Evolutionary conservation across 2,113 vertebrate species (phyloP), one percentile per base, ranked within the genome.

Genomic region (Porphyrio hochstetteri): DNA sequence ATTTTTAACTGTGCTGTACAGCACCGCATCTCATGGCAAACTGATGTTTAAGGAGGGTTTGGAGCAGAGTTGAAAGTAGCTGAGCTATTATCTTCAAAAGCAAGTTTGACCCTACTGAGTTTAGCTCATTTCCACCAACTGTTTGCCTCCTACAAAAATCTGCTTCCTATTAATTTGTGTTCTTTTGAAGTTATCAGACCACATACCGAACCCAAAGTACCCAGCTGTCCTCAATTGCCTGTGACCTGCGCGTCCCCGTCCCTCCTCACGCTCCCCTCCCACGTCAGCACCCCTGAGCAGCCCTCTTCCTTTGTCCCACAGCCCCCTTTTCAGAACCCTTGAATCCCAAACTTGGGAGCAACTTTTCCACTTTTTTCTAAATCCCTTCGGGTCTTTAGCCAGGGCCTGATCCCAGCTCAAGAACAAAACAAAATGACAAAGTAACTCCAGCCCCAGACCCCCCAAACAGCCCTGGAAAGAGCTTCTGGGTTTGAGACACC

Each of bases 71-170:
- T 71, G 82, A 56, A 18, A 48, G 27, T 0, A 24, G 46, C 82
- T 59, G 11, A 88, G 88, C 82, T 60, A 42, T 72, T 11, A 20
- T 69, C 91, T 92, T 92, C 94, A 95, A 93, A 93, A 69, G 80
- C 88, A 27, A 63, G 10, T 55, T 19, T 87, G 82, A 93, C 82
- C 96, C 61, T 52, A 14, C 52, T 1, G 25, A 55, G 44, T 55
- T 88, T 24, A 77, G 67, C 89, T 93, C 63, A 13, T 80, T 85
- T 68, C 82, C 88, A 90, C 81, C 81, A n/a, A 81, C 74, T 17
- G 21, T 17, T 70, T 63, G 52, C 46, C 44, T 90, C 78, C 88
- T 83, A 68, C 75, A 77, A 65, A 55, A 74, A 77, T 48, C 93
- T 74, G 82, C 79, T 83, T 88, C 76, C 93, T 2, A 1, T 83